A percentile compares a stretch with the other conserved stretches of the same genome.
Evolutionary conservation across 2,797 vertebrate genomes (phyloP).

Genomic region (Threskiornis aethiopicus): DNA sequence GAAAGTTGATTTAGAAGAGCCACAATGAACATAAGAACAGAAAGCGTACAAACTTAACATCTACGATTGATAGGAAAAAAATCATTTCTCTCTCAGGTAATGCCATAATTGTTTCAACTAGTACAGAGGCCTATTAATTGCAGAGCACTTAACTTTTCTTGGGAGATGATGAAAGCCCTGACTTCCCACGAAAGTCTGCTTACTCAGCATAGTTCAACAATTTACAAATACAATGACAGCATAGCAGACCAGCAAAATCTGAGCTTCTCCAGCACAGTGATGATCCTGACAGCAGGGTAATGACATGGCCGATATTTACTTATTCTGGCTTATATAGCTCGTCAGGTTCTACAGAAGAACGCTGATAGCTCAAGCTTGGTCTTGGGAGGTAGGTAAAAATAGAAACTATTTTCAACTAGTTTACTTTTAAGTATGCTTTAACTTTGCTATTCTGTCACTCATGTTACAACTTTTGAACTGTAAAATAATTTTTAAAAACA

Average conservation of each 20-base stretch:
- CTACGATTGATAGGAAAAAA: neutral
- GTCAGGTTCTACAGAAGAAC: neutral
- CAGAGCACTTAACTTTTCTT: neutral
- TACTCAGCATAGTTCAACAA: neutral
- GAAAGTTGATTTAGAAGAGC: slow-evolving; percentile 4
- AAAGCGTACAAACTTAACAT: neutral
- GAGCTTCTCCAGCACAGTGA: neutral
- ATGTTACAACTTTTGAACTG: neutral
- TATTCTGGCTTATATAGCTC: neutral
- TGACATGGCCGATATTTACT: neutral
- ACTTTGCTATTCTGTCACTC: neutral
- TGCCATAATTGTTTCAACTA: neutral
- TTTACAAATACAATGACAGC: neutral
- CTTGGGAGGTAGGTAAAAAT: neutral
- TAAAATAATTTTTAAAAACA: neutral
- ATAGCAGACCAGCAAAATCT: neutral
- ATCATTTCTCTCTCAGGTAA: neutral
- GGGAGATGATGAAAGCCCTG: neutral
- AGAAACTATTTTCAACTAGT: neutral
- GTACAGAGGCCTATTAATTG: neutral
- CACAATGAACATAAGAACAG: neutral
- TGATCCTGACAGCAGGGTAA: neutral
- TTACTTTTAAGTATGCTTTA: neutral
- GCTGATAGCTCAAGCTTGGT: neutral
- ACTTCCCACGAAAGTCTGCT: neutral